These are phyloP conservation scores for Anthonomus grandis DNA, from an alignment of 1,140 invertebrate genomes.

Conservation along the genomic window DNA sequence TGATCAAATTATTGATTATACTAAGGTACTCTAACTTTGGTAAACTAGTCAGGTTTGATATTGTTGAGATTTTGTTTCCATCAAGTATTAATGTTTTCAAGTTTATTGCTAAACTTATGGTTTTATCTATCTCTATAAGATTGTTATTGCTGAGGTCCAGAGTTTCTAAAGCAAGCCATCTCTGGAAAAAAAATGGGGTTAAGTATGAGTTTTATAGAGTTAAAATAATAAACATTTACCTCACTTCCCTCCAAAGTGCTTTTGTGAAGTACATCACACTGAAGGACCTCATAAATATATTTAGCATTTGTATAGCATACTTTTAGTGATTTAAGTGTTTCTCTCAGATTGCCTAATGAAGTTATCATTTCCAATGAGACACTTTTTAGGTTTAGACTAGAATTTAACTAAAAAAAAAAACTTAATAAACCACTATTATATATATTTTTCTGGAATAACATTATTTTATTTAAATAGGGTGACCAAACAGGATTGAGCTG, in stretches of 20 bases:
- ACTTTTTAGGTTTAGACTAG: conserved; percentile 36
- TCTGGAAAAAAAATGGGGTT: conserved; percentile 44
- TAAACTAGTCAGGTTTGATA: conserved; percentile 75
- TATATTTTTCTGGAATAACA: too few species aligned
- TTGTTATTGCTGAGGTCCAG: conserved; percentile 79
- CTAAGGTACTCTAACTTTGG: conserved; percentile 73
- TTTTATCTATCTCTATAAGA: conserved; percentile 73
- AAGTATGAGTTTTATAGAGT: neutral
- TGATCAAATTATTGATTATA: conserved; percentile 73
- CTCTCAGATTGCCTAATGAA: conserved; percentile 60
- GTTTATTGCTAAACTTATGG: conserved; percentile 74
- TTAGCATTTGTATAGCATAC: conserved; percentile 60
- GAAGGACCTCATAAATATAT: conserved; percentile 65
- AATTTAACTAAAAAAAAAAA: conserved; percentile 32
- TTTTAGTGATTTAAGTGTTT: conserved; percentile 59
- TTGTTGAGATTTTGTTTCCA: conserved; percentile 70
- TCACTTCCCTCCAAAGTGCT: conserved; percentile 51
- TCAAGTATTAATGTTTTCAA: conserved; percentile 70
- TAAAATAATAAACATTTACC: conserved; percentile 43
- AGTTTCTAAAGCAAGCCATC: conserved; percentile 64
- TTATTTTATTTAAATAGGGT: too few species aligned
- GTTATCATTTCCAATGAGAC: conserved; percentile 38
- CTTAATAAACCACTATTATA: too few species aligned
- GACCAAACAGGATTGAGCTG: too few species aligned
- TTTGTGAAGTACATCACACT: conserved; percentile 74